Percentiles rank a stretch among this genome's conserved stretches.
Conservation (phyloP, 2,797 vertebrate species). For the Sardinella longiceps region DNA sequence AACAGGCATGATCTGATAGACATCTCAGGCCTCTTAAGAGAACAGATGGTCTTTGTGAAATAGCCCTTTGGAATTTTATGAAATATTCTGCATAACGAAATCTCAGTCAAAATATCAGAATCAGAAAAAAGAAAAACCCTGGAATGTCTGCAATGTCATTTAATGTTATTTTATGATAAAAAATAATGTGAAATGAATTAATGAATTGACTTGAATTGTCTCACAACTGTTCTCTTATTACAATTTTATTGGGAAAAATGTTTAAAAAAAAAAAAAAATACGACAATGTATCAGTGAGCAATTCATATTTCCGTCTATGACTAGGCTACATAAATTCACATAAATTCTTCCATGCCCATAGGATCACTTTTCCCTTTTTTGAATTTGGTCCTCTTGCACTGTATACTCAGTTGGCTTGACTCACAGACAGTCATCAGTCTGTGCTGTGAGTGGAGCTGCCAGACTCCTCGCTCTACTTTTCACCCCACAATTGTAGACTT, state of each 20-base stretch:
- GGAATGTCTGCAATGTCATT: constrained; percentile 53
- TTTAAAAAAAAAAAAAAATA: no score
- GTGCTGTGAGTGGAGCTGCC: constrained; percentile 1
- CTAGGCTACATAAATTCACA: not conserved
- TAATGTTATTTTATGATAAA: constrained; percentile 46
- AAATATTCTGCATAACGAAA: constrained; percentile 61
- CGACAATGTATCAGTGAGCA: not conserved
- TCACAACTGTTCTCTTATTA: no score
- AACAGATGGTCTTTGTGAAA: not conserved
- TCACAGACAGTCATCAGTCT: not conserved
- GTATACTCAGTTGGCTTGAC: not conserved
- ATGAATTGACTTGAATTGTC: not conserved
- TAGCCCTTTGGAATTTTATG: constrained; percentile 62
- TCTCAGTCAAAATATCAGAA: constrained; percentile 43
- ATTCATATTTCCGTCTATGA: not conserved
- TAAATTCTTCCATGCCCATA: not conserved
- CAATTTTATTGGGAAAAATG: not conserved
- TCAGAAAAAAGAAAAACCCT: not conserved
- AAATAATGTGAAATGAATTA: constrained; percentile 3
- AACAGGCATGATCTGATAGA: constrained; percentile 44
- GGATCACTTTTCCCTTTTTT: not conserved
- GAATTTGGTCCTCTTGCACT: not conserved
- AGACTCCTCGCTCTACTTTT: not conserved
- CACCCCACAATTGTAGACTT: constrained; percentile 6
- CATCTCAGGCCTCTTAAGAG: constrained; percentile 45